Evolutionary conservation across 2,797 vertebrate genomes (phyloP).

Genomic region (Synanceia verrucosa): DNA sequence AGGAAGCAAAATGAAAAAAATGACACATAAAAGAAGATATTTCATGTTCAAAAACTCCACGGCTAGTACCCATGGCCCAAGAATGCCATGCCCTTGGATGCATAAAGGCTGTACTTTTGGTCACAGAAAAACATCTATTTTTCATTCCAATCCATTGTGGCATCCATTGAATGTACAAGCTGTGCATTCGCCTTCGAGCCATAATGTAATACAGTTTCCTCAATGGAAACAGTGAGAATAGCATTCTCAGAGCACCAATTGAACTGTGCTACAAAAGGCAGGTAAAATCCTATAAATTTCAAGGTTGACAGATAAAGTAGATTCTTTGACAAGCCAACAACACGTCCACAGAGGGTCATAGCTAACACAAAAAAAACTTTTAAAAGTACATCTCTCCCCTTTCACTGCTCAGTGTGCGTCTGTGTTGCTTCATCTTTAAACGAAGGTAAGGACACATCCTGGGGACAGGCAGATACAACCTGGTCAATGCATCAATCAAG

Average conservation of each 20-base stretch:
- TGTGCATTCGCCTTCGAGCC: conserved; percentile 72
- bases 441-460: conserved; percentile 58
- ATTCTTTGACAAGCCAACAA: conserved; percentile 60
- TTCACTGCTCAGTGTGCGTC: conserved; percentile 25
- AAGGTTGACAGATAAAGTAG: conserved; percentile 62
- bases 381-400: conserved; percentile 51
- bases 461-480: conserved; percentile 53
- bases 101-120: conserved; percentile 78
- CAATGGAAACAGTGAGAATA: conserved; percentile 67
- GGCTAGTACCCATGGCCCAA: conserved; percentile 67
- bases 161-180: conserved; percentile 73
- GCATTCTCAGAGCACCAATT: conserved; percentile 56
- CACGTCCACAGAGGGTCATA: conserved; percentile 6
- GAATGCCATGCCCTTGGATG: conserved; percentile 81
- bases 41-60: conserved; percentile 76
- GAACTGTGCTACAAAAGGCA: conserved; percentile 65
- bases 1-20: conserved; percentile 71
- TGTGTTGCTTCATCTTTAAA: conserved; percentile 46
- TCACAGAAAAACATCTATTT: conserved; percentile 73
- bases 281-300: conserved; percentile 72
- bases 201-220: conserved; percentile 69
- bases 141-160: conserved; percentile 73
- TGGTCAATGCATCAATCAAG: conserved; percentile 74
- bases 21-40: conserved; percentile 78
- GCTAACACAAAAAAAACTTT: conserved; percentile 27